Conservation (phyloP, 2,797 vertebrate species). For the Mormyrus hasselquistii region DNA sequence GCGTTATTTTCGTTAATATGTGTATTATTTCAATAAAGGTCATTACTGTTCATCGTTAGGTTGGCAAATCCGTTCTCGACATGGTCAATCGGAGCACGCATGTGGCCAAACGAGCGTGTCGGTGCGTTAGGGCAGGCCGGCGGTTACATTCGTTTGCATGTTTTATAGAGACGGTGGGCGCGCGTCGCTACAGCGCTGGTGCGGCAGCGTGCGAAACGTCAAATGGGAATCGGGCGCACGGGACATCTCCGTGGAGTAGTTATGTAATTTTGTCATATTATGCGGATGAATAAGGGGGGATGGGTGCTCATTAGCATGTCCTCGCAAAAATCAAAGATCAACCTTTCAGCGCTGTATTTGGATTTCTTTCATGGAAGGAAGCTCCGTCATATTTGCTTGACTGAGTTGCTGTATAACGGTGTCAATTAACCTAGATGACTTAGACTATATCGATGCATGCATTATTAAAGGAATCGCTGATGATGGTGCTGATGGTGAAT, state of each 20-base stretch:
- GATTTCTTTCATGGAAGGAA: background rate
- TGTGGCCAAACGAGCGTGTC: background rate
- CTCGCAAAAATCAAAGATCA: background rate
- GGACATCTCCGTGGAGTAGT: background rate
- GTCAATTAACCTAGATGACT: background rate
- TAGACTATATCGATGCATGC: background rate
- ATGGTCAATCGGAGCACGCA: background rate
- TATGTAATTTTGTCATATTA: conserved; percentile 18
- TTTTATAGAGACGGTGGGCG: background rate
- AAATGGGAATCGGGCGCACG: background rate
- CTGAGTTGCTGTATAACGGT: background rate
- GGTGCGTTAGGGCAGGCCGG: background rate
- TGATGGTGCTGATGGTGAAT: background rate
- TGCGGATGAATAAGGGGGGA: background rate
- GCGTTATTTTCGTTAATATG: background rate
- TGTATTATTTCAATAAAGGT: background rate
- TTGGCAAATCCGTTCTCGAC: background rate
- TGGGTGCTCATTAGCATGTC: background rate
- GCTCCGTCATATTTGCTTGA: background rate
- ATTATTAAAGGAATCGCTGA: background rate
- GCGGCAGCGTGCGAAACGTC: background rate
- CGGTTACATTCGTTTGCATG: background rate
- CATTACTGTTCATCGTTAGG: background rate
- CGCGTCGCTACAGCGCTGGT: background rate
- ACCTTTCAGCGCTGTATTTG: background rate